These are phyloP conservation scores for Dasysyrphus tricinctus DNA, from an alignment of 2,888 invertebrate species.

Conservation along the genomic window DNA sequence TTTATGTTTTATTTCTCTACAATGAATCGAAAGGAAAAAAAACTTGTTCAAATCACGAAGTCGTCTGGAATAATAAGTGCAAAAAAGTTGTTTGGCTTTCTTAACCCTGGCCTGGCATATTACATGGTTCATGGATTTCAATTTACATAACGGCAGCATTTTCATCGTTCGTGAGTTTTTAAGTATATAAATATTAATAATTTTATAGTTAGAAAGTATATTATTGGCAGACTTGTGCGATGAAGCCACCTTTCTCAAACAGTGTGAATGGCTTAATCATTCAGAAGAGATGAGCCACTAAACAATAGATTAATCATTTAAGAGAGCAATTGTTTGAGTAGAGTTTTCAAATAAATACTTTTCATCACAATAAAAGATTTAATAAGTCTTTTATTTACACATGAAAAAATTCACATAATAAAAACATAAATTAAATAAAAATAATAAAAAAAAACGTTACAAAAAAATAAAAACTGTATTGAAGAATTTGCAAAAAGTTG, in stretches of 20 bases:
- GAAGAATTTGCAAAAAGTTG: neutral
- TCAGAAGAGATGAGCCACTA: constrained; percentile 6
- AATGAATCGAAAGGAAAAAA: neutral
- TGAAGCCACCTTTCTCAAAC: neutral
- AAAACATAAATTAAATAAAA: neutral
- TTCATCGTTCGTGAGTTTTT: constrained; percentile 34
- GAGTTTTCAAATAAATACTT: neutral
- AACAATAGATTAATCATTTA: constrained; percentile 47
- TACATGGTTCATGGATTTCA: constrained; percentile 51
- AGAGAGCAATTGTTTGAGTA: constrained; percentile 12
- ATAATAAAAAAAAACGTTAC: neutral
- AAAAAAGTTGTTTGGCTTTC: constrained; percentile 25
- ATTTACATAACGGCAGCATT: constrained; percentile 47
- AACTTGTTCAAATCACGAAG: neutral
- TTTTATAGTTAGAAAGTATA: constrained; percentile 43
- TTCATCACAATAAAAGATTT: constrained; percentile 28
- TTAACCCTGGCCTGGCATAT: constrained; percentile 39
- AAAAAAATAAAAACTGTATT: constrained; percentile 3
- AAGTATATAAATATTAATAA: neutral
- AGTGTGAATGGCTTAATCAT: constrained; percentile 20
- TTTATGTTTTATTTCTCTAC: constrained; percentile 3
- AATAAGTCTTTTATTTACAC: neutral
- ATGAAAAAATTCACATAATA: constrained; percentile 19
- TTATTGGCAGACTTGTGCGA: constrained; percentile 20
- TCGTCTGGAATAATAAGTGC: neutral